These are phyloP conservation scores for Zaprionus tsacasi DNA, from an alignment of 1,140 invertebrate species.

Conservation along the genomic window DNA sequence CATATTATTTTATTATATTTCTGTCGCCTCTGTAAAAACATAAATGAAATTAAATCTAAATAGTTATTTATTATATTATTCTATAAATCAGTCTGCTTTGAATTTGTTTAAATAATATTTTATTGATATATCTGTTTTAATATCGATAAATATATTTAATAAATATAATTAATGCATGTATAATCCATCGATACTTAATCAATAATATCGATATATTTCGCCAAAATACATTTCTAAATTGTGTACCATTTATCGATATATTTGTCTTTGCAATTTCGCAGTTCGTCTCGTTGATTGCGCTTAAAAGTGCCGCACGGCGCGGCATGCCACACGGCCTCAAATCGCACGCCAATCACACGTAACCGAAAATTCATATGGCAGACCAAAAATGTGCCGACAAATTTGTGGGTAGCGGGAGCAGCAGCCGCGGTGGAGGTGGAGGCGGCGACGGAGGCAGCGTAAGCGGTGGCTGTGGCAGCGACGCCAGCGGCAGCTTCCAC, in stretches of 20 bases:
- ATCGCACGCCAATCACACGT: constrained; percentile 1
- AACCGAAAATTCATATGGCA: constrained; percentile 60
- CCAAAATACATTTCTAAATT: background rate
- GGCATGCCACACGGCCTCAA: constrained; percentile 14
- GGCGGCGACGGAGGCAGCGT: background rate
- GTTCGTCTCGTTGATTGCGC: background rate
- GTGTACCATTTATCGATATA: background rate
- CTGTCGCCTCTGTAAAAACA: no score
- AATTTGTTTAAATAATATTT: no score
- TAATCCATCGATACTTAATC: no score
- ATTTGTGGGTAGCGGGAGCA: constrained; percentile 25
- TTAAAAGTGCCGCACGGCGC: constrained; percentile 24
- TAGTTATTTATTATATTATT: no score
- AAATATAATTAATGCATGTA: no score
- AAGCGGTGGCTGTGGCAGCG: background rate
- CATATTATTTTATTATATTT: no score
- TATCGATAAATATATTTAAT: no score
- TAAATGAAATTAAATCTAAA: no score
- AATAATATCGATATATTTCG: background rate
- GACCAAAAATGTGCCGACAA: constrained; percentile 58
- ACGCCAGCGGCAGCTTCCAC: background rate
- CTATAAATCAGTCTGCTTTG: no score
- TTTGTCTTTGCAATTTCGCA: background rate
- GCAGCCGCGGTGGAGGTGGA: background rate
- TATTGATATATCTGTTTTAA: no score